These are phyloP conservation scores for Toxotes jaculatrix DNA, from an alignment of 2,113 vertebrate genomes.

Conservation along the genomic window DNA sequence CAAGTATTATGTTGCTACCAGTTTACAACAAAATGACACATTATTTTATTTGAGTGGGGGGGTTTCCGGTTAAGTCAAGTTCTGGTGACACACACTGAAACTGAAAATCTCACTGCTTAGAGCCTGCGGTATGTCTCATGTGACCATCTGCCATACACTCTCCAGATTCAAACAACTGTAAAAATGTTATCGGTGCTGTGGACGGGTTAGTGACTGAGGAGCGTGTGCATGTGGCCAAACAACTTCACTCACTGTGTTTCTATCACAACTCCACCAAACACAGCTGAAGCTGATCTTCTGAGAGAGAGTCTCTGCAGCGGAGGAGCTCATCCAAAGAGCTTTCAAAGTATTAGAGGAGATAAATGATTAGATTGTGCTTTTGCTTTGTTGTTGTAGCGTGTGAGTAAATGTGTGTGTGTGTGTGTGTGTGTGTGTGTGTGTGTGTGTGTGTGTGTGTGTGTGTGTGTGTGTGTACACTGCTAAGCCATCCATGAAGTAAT, in stretches of 20 bases:
- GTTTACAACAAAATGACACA: neutral
- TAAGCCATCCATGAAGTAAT: slow-evolving; percentile 49
- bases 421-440: neutral
- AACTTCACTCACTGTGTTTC: slow-evolving; percentile 13
- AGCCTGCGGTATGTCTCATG: neutral
- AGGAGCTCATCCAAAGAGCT: slow-evolving; percentile 47
- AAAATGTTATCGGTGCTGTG: neutral
- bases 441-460: neutral
- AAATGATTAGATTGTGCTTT: slow-evolving; percentile 24
- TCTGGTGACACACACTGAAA: neutral
- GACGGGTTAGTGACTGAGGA: neutral
- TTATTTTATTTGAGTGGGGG: neutral
- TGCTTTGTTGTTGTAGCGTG: slow-evolving; percentile 30
- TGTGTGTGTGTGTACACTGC: neutral
- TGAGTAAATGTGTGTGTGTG: neutral
- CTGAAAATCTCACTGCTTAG: neutral
- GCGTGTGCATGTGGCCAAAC: neutral
- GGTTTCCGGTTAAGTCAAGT: too few relatives aligned
- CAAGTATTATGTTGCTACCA: neutral
- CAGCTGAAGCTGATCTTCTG: slow-evolving; percentile 6
- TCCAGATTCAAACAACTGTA: slow-evolving; percentile 15
- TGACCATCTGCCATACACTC: too few relatives aligned
- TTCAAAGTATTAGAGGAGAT: slow-evolving; percentile 52
- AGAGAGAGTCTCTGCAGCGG: neutral
- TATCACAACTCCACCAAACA: slow-evolving; percentile 49